Percentiles rank a stretch among this genome's conserved stretches.
Conservation (phyloP, 2,113 vertebrate species). For the Anguilla japonica region DNA sequence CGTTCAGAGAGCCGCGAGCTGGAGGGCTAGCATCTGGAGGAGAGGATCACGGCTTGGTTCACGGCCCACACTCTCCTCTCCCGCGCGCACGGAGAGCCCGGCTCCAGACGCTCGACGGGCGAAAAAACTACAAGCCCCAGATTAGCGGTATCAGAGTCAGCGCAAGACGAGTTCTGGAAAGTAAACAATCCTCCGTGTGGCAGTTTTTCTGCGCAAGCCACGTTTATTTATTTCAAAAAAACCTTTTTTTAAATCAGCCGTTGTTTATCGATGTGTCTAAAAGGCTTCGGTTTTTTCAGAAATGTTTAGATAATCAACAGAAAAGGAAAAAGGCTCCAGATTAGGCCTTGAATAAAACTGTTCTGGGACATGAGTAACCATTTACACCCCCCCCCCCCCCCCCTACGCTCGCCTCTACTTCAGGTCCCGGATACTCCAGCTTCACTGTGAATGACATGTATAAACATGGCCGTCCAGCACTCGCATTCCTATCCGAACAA, state of each 20-base stretch:
- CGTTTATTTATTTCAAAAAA: slow-evolving; percentile 40
- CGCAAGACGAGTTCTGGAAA: slow-evolving; percentile 30
- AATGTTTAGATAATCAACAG: slow-evolving; percentile 63
- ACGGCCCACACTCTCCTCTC: not conserved
- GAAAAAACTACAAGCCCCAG: slow-evolving; percentile 37
- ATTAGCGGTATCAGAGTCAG: slow-evolving; percentile 44
- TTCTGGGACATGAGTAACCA: slow-evolving; percentile 54
- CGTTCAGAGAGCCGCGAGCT: slow-evolving; percentile 32
- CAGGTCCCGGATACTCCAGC: slow-evolving; percentile 51
- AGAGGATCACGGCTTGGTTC: slow-evolving; percentile 39
- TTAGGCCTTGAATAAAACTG: slow-evolving; percentile 63
- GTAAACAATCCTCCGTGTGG: slow-evolving; percentile 33
- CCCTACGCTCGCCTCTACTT: slow-evolving; percentile 43
- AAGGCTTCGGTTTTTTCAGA: slow-evolving; percentile 50
- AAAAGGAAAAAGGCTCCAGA: slow-evolving; percentile 59
- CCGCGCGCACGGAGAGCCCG: slow-evolving; percentile 36
- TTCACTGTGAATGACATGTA: slow-evolving; percentile 67
- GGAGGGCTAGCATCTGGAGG: slow-evolving; percentile 24
- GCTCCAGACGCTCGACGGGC: slow-evolving; percentile 34
- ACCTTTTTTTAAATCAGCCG: slow-evolving; percentile 25
- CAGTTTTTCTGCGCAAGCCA: slow-evolving; percentile 33
- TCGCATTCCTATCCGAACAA: slow-evolving; percentile 53
- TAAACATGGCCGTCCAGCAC: slow-evolving; percentile 58
- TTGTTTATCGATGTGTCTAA: slow-evolving; percentile 58
- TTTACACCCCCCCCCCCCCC: slow-evolving; percentile 39